Evolutionary conservation across 2,888 invertebrate genomes (phyloP).

Genomic region (Litoditis marina): DNA sequence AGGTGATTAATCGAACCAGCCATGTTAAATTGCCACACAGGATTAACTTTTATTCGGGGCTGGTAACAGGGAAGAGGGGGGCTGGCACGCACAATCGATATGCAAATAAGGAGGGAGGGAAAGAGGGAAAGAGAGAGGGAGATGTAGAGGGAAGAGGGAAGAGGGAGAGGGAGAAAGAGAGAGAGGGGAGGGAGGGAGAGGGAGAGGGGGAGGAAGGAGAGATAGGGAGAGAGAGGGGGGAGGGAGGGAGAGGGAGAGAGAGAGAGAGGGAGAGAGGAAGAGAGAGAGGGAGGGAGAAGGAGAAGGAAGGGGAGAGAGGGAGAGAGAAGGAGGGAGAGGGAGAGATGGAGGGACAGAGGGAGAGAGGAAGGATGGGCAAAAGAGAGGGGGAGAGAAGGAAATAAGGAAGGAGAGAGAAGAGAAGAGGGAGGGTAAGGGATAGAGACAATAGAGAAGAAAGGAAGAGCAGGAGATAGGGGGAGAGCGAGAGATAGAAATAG

Average conservation of each 20-base stretch:
- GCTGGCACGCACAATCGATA: too few species aligned
- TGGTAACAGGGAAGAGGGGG: too few species aligned
- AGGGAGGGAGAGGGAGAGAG: constrained; percentile 9
- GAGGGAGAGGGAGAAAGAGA: constrained; percentile 6
- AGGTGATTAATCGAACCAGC: too few species aligned
- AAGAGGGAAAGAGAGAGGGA: too few species aligned
- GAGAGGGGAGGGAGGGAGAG: constrained; percentile 5
- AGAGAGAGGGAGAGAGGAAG: constrained; percentile 4
- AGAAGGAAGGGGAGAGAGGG: constrained; percentile 3
- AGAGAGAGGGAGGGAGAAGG: neutral
- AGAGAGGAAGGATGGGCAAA: constrained; percentile 3
- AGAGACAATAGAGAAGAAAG: constrained; percentile 2
- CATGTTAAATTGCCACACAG: too few species aligned
- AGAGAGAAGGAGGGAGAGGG: constrained; percentile 14
- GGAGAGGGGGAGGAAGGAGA: constrained; percentile 5
- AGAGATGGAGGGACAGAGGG: constrained; percentile 2
- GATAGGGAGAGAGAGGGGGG: constrained; percentile 11
- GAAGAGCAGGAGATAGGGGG: constrained; percentile 5
- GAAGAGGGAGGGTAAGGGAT: constrained; percentile 1
- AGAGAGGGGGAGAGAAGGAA: constrained; percentile 10
- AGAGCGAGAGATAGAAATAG: constrained; percentile 19
- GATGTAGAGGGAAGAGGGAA: too few species aligned
- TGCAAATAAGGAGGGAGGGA: neutral
- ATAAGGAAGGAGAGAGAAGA: neutral
- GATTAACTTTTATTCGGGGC: too few species aligned